Conservation (phyloP, 2,113 vertebrate genomes). For the Microtus pennsylvanicus region DNA sequence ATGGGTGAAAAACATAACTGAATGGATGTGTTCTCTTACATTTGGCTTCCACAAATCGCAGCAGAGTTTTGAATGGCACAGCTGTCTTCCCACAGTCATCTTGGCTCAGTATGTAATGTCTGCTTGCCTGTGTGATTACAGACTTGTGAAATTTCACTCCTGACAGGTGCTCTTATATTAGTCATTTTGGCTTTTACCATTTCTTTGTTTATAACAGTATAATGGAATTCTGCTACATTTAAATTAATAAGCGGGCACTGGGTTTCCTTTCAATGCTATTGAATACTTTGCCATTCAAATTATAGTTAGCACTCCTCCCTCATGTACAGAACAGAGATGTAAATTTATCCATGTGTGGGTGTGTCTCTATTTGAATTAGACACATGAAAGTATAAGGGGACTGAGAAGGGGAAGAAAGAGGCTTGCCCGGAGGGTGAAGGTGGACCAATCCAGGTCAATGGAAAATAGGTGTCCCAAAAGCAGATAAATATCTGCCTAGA, state of each 20-base stretch:
- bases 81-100: neutral
- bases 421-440: neutral
- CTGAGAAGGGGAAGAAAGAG: too few relatives aligned
- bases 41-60: neutral
- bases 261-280: neutral
- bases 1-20: neutral
- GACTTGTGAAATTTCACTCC: neutral
- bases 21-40: neutral
- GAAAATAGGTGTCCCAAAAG: neutral
- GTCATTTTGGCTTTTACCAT: neutral
- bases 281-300: neutral
- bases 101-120: neutral
- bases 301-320: neutral
- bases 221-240: neutral
- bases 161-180: neutral
- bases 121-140: neutral
- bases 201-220: neutral
- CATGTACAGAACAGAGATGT: neutral
- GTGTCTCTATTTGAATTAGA: too few relatives aligned
- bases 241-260: neutral
- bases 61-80: neutral
- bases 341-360: neutral
- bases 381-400: neutral
- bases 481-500: neutral
- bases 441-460: too few relatives aligned